phyloP scores from a whole-genome alignment of 2,797 vertebrate genomes.

The Bucorvus abyssinicus region DNA sequence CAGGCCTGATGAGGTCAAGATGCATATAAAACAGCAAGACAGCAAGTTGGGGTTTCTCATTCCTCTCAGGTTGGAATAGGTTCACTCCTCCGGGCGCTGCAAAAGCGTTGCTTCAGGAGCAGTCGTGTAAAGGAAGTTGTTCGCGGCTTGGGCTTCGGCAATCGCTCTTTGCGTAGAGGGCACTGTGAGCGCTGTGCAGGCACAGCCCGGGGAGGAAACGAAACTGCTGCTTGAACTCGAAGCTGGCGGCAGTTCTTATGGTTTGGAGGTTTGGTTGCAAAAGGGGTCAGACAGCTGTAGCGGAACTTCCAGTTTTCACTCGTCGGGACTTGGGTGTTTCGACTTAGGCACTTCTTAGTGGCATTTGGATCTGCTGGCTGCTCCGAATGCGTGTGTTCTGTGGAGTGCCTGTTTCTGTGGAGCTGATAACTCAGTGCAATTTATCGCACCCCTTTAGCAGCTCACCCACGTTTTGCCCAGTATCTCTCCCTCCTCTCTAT shows the following conservation, averaged over 20 bases:
- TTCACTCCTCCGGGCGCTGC: not conserved
- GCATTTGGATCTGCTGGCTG: not conserved
- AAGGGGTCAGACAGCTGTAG: not conserved
- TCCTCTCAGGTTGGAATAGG: not conserved
- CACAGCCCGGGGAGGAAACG: not conserved
- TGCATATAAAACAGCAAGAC: not conserved
- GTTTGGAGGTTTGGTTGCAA: not conserved
- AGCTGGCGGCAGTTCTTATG: not conserved
- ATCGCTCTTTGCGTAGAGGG: not conserved
- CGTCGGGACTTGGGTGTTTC: not conserved
- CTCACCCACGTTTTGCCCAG: not conserved
- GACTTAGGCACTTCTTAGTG: rapidly evolving
- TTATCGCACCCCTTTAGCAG: slow-evolving; percentile 12
- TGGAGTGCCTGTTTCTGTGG: not conserved
- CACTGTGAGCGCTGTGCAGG: not conserved
- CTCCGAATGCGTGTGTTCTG: not conserved
- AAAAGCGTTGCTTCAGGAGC: not conserved
- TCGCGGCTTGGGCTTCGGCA: not conserved
- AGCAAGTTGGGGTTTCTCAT: not conserved
- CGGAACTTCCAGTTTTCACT: not conserved
- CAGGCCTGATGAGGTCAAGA: not conserved
- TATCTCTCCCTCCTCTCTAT: not conserved
- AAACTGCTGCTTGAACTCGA: not conserved
- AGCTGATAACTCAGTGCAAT: not conserved
- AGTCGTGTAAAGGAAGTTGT: slow-evolving; percentile 34